Base-by-base conservation (phyloP, 2,888 invertebrate species). In the Junonia oenone region DNA sequence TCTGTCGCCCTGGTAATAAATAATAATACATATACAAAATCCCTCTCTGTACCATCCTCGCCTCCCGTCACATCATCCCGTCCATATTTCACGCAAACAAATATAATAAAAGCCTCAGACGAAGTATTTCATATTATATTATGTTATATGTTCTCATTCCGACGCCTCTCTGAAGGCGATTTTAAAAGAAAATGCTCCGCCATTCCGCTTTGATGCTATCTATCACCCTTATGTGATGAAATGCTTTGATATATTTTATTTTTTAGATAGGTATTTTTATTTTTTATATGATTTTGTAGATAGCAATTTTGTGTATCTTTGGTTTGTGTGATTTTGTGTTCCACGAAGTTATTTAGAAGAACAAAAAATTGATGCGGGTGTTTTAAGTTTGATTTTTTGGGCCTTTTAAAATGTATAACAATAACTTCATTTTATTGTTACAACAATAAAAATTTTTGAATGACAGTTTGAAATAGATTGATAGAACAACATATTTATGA, bases 11-110 rank as follows among this genome's bases (percentile, higher is more conserved):
- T 6, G 55, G 15, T 29, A 29, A 8, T 9, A 33, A 33, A 33
- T 11, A 33, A 33, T 33, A 33, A 11, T n/a, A 33, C 2, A 11
- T 33, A n/a, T 9, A 33, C 11, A 3, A 4, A 59, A 19, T 57
- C 62, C 53, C 1, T n/a, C 55, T 68, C 69, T 67, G 63, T 14
- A 61, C 56, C 5, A 1, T 1, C 4, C 2, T 19, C 9, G 63
- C 55, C 52, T 11, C 56, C 13, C 56, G 66, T 63, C 71, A 69
- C 72, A 71, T 72, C 73, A 69, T 67, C 62, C 62, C 76, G 73
- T 79, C 78, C 76, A 80, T 83, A 79, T 80, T 83, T 83, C 71
- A 80, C 68, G 68, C 71, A 72, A 74, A 72, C 63, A 82, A 83
- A 83, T 81, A 75, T 83, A 81, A 84, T 84, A 83, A 82, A 81